A percentile compares a stretch with the other conserved stretches of the same genome.
These are phyloP conservation scores for Drosophila lacteicornis DNA, from an alignment of 1,140 invertebrate species.

Conservation along the genomic window DNA sequence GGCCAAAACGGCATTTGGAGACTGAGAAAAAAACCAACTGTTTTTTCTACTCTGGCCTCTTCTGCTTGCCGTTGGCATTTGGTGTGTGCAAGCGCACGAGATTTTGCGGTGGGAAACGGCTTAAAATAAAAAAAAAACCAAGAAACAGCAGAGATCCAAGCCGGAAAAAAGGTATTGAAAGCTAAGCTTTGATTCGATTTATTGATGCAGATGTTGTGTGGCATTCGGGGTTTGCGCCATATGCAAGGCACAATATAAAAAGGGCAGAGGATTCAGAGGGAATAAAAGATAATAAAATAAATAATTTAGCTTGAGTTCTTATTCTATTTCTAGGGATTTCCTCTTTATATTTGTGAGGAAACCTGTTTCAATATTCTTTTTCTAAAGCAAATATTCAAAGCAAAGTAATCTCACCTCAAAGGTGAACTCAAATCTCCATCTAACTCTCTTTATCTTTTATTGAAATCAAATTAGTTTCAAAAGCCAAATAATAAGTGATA, in stretches of 20 bases:
- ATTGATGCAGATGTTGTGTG: slow-evolving; percentile 40
- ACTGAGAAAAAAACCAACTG: slow-evolving; percentile 7
- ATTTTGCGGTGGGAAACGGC: slow-evolving; percentile 37
- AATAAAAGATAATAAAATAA: slow-evolving; percentile 1
- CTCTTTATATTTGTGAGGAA: no score
- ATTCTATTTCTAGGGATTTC: background rate
- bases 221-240: slow-evolving; percentile 3
- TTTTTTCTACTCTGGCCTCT: slow-evolving; percentile 1
- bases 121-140: background rate
- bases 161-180: slow-evolving; percentile 44
- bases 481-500: no score
- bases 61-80: slow-evolving; percentile 36
- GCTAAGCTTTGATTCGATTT: slow-evolving; percentile 50
- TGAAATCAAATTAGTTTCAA: background rate
- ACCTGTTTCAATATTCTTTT: background rate
- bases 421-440: background rate
- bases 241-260: background rate
- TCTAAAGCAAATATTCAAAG: background rate
- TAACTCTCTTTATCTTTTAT: no score
- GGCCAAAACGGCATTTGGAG: slow-evolving; percentile 44
- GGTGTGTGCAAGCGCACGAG: slow-evolving; percentile 28
- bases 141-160: slow-evolving; percentile 8
- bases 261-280: background rate
- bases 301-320: background rate
- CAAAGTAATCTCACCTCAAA: rapidly evolving